Evolutionary conservation across 35 echinoderm and acorn worm species (phyloP).

Genomic region (Chiridota heheva): DNA sequence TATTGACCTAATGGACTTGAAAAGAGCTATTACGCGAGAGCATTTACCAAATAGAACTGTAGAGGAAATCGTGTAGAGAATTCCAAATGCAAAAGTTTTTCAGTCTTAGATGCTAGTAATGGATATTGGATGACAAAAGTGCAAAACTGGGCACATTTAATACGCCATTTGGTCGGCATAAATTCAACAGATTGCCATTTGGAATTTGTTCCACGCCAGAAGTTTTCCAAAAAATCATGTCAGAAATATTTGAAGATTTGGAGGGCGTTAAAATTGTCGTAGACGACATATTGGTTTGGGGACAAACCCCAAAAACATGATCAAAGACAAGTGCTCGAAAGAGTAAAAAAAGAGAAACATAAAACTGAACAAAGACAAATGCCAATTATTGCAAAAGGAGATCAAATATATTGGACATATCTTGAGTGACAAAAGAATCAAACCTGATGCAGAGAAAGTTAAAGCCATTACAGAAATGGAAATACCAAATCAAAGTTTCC

Average conservation of each 20-base stretch:
- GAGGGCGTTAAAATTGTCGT: slow-evolving; percentile 27
- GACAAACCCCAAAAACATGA: not conserved
- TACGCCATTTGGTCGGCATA: slow-evolving; percentile 34
- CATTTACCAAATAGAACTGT: slow-evolving; percentile 35
- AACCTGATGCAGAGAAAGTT: slow-evolving; percentile 19
- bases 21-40: slow-evolving; percentile 41
- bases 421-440: slow-evolving; percentile 22
- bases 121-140: slow-evolving; percentile 43
- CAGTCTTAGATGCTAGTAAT: slow-evolving; percentile 31
- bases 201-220: slow-evolving; percentile 31
- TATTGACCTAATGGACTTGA: slow-evolving; percentile 35
- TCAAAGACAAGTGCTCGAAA: slow-evolving; percentile 5
- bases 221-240: slow-evolving; percentile 34
- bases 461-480: not conserved
- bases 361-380: slow-evolving; percentile 31
- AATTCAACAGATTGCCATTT: slow-evolving; percentile 30
- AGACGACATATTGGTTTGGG: slow-evolving; percentile 67
- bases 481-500: slow-evolving; percentile 1
- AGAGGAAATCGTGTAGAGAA: slow-evolving; percentile 30
- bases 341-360: not conserved
- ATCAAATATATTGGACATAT: slow-evolving; percentile 46
- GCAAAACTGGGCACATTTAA: slow-evolving; percentile 28
- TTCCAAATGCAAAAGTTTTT: slow-evolving; percentile 39
- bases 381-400: not conserved
- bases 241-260: slow-evolving; percentile 12